phyloP scores from a whole-genome alignment of 37 sponge, comb jelly and placozoan genomes.

The Ephydatia muelleri region DNA sequence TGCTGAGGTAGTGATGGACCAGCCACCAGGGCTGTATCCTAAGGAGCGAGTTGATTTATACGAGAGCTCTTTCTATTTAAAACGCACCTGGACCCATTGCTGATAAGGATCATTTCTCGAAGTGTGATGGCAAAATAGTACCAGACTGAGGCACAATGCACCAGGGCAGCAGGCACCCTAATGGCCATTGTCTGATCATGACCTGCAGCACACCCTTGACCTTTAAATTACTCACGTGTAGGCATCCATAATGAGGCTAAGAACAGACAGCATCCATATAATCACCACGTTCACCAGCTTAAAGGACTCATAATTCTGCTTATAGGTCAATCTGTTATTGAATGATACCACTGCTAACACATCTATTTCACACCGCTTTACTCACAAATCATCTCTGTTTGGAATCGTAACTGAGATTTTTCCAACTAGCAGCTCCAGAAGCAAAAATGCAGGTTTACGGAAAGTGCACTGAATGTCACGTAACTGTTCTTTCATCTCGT shows the following conservation, averaged over 20 bases:
- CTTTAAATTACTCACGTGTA: slow-evolving; percentile 29
- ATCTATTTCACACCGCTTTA: no score
- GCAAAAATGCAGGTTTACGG: slow-evolving; percentile 12
- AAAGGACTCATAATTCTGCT: slow-evolving; percentile 65
- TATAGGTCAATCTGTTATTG: slow-evolving; percentile 54
- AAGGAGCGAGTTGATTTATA: background rate
- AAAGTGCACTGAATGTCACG: slow-evolving; percentile 33
- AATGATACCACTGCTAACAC: no score
- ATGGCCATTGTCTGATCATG: background rate
- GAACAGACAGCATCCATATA: slow-evolving; percentile 35
- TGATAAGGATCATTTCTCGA: slow-evolving; percentile 60
- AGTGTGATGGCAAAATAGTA: slow-evolving; percentile 80
- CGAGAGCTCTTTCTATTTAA: background rate
- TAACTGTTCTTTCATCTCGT: slow-evolving; percentile 13
- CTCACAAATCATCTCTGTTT: slow-evolving; percentile 53
- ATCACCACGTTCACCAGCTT: slow-evolving; percentile 56
- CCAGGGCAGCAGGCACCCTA: slow-evolving; percentile 39
- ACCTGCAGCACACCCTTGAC: background rate
- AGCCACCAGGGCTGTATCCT: slow-evolving; percentile 81
- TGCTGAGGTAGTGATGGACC: slow-evolving; percentile 69
- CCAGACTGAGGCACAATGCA: slow-evolving; percentile 57
- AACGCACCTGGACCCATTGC: slow-evolving; percentile 72
- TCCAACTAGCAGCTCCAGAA: slow-evolving; percentile 49
- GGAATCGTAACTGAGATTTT: slow-evolving; percentile 43
- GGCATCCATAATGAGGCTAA: slow-evolving; percentile 33